Percentiles rank a stretch among this genome's conserved stretches.
Evolutionary conservation across 2,888 invertebrate genomes (phyloP).

Genomic region (Drosophila mettleri): DNA sequence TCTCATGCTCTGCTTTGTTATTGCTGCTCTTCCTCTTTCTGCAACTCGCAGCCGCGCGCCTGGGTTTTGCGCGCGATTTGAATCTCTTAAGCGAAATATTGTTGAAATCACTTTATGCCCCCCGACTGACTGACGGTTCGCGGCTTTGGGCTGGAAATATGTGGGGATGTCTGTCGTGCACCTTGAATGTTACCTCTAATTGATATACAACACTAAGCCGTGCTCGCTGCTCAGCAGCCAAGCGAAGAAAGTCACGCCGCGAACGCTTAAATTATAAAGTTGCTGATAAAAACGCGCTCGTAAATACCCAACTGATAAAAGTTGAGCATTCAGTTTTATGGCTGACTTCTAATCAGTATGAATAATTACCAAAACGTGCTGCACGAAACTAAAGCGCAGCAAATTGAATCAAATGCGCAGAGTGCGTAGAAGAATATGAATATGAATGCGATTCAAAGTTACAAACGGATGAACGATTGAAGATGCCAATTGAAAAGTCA

Average conservation of each 20-base stretch:
- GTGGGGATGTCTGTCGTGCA: slow-evolving; percentile 19
- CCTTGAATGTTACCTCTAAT: slow-evolving; percentile 63
- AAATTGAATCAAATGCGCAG: slow-evolving; percentile 1
- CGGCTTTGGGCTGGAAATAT: neutral
- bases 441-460: neutral
- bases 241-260: slow-evolving; percentile 67
- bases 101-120: slow-evolving; percentile 80
- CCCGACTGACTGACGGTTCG: slow-evolving; percentile 52
- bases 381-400: slow-evolving; percentile 24
- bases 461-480: too few species aligned
- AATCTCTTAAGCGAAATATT: slow-evolving; percentile 82
- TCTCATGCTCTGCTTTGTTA: slow-evolving; percentile 60
- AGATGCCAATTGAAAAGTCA: too few species aligned
- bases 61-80: slow-evolving; percentile 73
- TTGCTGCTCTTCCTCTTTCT: slow-evolving; percentile 43
- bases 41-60: slow-evolving; percentile 6
- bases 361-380: slow-evolving; percentile 78
- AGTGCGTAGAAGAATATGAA: neutral
- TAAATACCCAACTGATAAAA: slow-evolving; percentile 67
- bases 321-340: slow-evolving; percentile 66
- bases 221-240: slow-evolving; percentile 6
- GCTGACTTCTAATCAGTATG: slow-evolving; percentile 69
- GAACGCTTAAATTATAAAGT: slow-evolving; percentile 65
- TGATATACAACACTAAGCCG: slow-evolving; percentile 60
- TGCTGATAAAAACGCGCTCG: slow-evolving; percentile 63